Conservation (phyloP, 1,140 invertebrate species). For the fruit fly (Drosophila melanogaster) region DNA sequence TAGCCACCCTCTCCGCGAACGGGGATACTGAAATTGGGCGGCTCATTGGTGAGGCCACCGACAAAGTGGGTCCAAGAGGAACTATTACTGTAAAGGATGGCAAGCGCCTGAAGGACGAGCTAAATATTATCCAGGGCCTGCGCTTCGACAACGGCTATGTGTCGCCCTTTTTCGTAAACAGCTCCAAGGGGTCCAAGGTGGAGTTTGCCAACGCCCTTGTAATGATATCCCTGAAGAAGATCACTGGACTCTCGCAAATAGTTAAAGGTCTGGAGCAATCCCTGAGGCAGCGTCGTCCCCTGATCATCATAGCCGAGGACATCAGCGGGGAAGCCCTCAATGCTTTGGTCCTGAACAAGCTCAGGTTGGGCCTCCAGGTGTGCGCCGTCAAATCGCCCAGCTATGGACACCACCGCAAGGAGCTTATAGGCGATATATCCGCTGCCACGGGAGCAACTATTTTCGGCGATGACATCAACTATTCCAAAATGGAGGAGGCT, state of each 20-base stretch:
- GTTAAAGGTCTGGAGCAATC: conserved; percentile 98
- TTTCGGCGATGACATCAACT: conserved; percentile 98
- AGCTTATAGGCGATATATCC: conserved; percentile 98
- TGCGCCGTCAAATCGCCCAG: conserved; percentile 99
- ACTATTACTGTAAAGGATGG: conserved; percentile 99
- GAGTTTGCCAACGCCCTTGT: conserved; percentile 98
- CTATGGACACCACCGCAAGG: conserved; percentile 99
- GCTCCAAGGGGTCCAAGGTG: conserved; percentile 97
- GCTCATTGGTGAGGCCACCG: conserved; percentile 98
- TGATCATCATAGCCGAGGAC: conserved; percentile 99
- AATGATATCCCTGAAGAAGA: conserved; percentile 98
- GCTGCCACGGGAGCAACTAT: conserved; percentile 98
- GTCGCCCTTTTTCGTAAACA: conserved; percentile 99
- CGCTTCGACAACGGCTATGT: conserved; percentile 99
- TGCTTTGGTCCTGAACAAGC: conserved; percentile 97
- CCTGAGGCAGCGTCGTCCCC: conserved; percentile 95
- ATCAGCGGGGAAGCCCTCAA: conserved; percentile 99
- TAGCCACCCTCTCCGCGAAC: conserved; percentile 99
- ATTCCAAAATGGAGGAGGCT: conserved; percentile 98
- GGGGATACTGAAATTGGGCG: conserved; percentile 96
- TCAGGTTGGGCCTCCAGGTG: conserved; percentile 98
- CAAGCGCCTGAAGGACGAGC: conserved; percentile 97
- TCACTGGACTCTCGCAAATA: conserved; percentile 97
- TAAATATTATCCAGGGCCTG: conserved; percentile 99
- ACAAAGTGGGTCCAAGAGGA: conserved; percentile 97